Percentiles rank a stretch among this genome's conserved stretches.
Conservation (phyloP, 1,140 invertebrate genomes). For the Brachionus sp. region DNA sequence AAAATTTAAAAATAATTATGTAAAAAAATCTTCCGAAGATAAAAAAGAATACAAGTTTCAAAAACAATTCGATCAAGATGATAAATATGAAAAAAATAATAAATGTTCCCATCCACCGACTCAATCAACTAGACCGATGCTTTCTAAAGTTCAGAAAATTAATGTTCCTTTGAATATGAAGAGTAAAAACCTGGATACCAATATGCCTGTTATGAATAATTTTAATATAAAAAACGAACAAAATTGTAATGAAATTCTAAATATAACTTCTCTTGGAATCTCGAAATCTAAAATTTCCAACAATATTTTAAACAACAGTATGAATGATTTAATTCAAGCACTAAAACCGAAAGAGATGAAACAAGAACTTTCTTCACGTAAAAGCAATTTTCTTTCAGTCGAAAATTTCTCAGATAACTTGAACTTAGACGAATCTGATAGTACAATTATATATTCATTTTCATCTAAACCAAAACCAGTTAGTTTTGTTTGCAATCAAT, state of each 20-base stretch:
- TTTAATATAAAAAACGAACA: background rate
- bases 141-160: background rate
- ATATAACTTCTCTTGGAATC: background rate
- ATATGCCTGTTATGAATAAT: background rate
- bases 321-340: slow-evolving; percentile 5
- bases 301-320: background rate
- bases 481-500: background rate
- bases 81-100: too few species aligned
- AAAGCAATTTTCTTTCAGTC: too few species aligned
- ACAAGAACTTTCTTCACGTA: background rate
- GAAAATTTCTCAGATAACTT: background rate
- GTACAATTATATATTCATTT: slow-evolving; percentile 30
- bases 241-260: background rate
- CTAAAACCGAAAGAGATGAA: background rate
- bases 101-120: background rate
- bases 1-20: too few species aligned
- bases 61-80: too few species aligned
- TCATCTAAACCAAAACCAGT: slow-evolving; percentile 30
- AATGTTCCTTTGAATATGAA: background rate
- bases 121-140: background rate
- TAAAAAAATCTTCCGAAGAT: too few species aligned
- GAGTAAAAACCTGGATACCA: background rate
- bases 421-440: slow-evolving; percentile 17
- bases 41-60: too few species aligned
- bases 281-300: background rate